Percentiles rank a stretch among this genome's conserved stretches.
phyloP scores from a whole-genome alignment of 2,113 vertebrate species.

The Eidolon helvum region DNA sequence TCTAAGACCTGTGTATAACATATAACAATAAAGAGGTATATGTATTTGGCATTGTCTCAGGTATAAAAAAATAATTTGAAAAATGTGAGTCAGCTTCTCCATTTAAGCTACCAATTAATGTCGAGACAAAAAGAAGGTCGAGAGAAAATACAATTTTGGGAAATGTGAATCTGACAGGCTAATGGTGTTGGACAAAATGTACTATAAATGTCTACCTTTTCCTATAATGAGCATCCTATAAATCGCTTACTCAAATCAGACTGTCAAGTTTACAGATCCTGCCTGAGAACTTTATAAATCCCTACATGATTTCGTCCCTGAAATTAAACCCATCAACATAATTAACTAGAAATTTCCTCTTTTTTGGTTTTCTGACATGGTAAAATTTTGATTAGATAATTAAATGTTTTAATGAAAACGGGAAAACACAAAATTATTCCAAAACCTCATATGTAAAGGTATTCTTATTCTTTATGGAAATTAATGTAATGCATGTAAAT shows the following conservation, averaged over 20 bases:
- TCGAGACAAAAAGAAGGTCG: background rate
- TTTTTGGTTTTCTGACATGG: background rate
- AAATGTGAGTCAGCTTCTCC: background rate
- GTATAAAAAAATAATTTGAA: background rate
- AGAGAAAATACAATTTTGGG: background rate
- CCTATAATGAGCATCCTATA: background rate
- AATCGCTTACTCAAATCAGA: background rate
- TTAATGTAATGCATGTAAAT: background rate
- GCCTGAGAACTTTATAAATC: background rate
- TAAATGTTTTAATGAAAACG: slow-evolving; percentile 48
- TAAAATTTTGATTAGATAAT: background rate
- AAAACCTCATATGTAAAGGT: background rate
- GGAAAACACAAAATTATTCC: slow-evolving; percentile 35
- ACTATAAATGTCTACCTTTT: background rate
- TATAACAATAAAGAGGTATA: accelerated
- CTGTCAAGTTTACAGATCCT: background rate
- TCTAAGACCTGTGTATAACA: background rate
- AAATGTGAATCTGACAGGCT: background rate
- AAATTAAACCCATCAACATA: background rate
- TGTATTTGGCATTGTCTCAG: background rate
- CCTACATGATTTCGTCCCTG: background rate
- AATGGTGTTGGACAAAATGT: background rate
- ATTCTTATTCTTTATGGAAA: background rate
- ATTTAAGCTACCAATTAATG: background rate
- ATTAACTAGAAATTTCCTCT: background rate